Conservation (phyloP, 2,888 invertebrate genomes). For the Coremacera marginata region DNA sequence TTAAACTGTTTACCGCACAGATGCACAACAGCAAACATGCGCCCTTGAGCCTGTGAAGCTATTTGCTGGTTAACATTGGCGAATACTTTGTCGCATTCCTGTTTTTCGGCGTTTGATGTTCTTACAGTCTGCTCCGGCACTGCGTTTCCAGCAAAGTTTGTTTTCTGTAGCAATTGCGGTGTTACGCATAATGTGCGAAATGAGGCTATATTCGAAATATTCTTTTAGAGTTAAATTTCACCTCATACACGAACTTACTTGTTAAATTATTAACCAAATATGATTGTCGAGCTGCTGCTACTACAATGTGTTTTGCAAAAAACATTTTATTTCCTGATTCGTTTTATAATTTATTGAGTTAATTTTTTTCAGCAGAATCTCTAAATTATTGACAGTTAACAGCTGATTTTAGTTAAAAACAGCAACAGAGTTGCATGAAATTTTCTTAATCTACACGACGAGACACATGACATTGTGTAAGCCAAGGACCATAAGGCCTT, state of each 20-base stretch:
- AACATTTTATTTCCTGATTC: slow-evolving; percentile 49
- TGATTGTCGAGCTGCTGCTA: slow-evolving; percentile 53
- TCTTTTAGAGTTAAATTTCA: not conserved
- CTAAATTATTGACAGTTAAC: not conserved
- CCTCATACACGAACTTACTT: slow-evolving; percentile 48
- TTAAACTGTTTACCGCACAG: slow-evolving; percentile 87
- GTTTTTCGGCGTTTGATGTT: slow-evolving; percentile 52
- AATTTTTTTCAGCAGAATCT: not conserved
- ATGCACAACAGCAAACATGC: slow-evolving; percentile 83
- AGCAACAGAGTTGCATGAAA: too few species aligned
- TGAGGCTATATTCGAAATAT: slow-evolving; percentile 48
- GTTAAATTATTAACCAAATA: slow-evolving; percentile 44
- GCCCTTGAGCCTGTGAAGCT: slow-evolving; percentile 56
- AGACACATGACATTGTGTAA: too few species aligned
- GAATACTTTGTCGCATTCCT: slow-evolving; percentile 55
- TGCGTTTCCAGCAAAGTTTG: slow-evolving; percentile 7
- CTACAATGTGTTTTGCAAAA: slow-evolving; percentile 53
- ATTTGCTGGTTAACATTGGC: slow-evolving; percentile 60
- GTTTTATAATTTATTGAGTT: not conserved
- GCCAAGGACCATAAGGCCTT: too few species aligned
- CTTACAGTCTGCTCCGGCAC: not conserved
- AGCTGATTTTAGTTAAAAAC: not conserved
- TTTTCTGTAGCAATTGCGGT: slow-evolving; percentile 48
- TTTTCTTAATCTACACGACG: too few species aligned
- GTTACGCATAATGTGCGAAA: slow-evolving; percentile 57